Evolutionary conservation across 2,888 invertebrate species (phyloP), one percentile per base, ranked within the genome.

Genomic region (Hemaris fuciformis): DNA sequence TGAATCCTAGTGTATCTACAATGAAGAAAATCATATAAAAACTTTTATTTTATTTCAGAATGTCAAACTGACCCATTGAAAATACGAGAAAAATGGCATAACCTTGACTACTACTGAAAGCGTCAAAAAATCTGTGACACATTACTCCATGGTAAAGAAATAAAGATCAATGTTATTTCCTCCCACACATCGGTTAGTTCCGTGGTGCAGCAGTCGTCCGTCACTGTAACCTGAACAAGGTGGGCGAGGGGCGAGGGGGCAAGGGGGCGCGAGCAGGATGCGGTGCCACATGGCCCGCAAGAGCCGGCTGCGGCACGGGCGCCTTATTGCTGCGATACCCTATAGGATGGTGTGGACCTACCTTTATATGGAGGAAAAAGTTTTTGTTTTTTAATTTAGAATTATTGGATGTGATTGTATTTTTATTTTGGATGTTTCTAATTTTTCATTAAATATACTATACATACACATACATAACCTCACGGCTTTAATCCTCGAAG

Each of bases 251-350:
- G 61, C 73, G 79, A 13, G 77, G 77, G 74, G 74, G 73, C 72
- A 74, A 75, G 76, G 68, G 74, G 69, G 59, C 62, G 62, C 73
- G 79, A 68, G 78, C 88, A 87, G 90, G 91, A 90, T 89, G 89
- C 81, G 81, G 76, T 72, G 81, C 89, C 89, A 89, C 90, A 91
- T 91, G 91, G 91, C 88, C 89, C 83, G 77, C 79, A 72, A 80
- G 83, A 85, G 85, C 82, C 90, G 89, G 89, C 87, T 88, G 89
- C 81, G 87, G 88, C 90, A 88, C 91, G 90, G 84, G 84, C 86
- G 85, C 69, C 66, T 57, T 56, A 41, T 62, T 38, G 60, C 53
- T 60, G 59, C 65, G 65, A 57, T 64, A 60, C 18, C 18, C 13
- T 61, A 25, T 4, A 20, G 57, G 7, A 15, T 38, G 64, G 0